Evolutionary conservation across 2,113 vertebrate species (phyloP).

Genomic region (Pelusios castaneus): DNA sequence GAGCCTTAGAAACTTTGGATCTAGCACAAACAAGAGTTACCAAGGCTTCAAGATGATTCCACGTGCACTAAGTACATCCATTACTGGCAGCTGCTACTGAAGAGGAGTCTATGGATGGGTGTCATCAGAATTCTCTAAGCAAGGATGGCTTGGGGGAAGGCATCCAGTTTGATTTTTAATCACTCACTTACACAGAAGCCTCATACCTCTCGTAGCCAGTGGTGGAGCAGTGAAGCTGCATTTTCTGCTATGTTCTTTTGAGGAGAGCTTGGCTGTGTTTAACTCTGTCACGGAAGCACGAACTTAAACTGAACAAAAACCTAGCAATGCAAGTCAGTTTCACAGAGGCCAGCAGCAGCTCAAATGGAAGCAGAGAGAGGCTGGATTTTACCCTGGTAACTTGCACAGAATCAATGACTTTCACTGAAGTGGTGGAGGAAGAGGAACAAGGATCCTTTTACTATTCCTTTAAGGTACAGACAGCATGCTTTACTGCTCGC

Average conservation of each 20-base stretch:
- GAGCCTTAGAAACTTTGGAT: background rate
- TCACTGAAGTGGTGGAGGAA: conserved; percentile 62
- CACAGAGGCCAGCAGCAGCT: conserved; percentile 59
- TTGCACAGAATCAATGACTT: conserved; percentile 68
- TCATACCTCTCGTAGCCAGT: conserved; percentile 55
- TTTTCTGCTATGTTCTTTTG: background rate
- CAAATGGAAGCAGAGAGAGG: background rate
- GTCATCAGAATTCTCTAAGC: background rate
- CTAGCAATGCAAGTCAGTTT: conserved; percentile 65
- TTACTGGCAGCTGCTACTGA: background rate
- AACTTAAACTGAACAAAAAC: background rate
- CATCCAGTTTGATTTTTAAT: conserved; percentile 7
- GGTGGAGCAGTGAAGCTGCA: conserved; percentile 53
- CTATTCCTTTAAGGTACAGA: conserved; percentile 81
- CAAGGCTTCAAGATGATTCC: background rate
- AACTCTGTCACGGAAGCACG: conserved; percentile 9
- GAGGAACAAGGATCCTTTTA: conserved; percentile 80
- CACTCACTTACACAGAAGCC: conserved; percentile 67
- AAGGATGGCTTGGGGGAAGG: conserved; percentile 21
- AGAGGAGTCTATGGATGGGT: background rate
- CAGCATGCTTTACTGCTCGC: background rate
- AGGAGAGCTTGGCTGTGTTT: conserved; percentile 40
- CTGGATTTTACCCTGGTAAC: conserved; percentile 48
- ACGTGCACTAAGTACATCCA: background rate
- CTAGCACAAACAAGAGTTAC: background rate